Evolutionary conservation across 2,888 invertebrate species (phyloP).

Genomic region (Caenorhabditis macrosperma): DNA sequence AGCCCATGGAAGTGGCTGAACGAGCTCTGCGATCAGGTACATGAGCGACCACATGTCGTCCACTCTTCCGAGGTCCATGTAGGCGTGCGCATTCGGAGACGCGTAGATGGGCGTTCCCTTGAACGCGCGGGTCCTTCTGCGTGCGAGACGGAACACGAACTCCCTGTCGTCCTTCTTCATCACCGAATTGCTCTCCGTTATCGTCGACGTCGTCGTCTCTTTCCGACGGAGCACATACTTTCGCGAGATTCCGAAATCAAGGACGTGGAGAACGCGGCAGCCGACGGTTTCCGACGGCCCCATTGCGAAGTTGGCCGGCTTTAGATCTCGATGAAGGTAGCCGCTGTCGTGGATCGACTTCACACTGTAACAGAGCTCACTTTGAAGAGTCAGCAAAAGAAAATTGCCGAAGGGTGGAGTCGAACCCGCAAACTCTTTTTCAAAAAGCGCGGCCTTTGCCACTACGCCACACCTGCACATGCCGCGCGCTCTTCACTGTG

Average conservation of each 20-base stretch:
- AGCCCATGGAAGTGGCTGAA: conserved; percentile 27
- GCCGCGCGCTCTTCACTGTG: no score
- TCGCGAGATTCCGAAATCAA: conserved; percentile 38
- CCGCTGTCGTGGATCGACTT: conserved; percentile 38
- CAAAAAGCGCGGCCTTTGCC: no score
- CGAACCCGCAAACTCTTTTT: no score
- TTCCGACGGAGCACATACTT: not conserved
- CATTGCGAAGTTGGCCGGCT: conserved; percentile 27
- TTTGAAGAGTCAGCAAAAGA: not conserved
- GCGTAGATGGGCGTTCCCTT: conserved; percentile 30
- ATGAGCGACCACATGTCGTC: conserved; percentile 38
- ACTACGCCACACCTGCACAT: no score
- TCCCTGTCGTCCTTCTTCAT: not conserved
- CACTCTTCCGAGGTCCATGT: conserved; percentile 10
- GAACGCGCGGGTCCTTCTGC: not conserved
- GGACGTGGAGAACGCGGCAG: conserved; percentile 8
- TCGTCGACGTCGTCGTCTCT: not conserved
- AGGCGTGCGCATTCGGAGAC: conserved; percentile 21
- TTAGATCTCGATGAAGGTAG: conserved; percentile 24
- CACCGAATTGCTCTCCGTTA: no score
- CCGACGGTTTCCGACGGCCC: conserved; percentile 1
- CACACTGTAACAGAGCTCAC: conserved; percentile 1
- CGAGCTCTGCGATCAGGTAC: conserved; percentile 36
- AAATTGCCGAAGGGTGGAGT: not conserved
- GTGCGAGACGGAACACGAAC: not conserved